phyloP scores from a whole-genome alignment of 92 coral and sea anemone species.

The Paramuricea clavata region DNA sequence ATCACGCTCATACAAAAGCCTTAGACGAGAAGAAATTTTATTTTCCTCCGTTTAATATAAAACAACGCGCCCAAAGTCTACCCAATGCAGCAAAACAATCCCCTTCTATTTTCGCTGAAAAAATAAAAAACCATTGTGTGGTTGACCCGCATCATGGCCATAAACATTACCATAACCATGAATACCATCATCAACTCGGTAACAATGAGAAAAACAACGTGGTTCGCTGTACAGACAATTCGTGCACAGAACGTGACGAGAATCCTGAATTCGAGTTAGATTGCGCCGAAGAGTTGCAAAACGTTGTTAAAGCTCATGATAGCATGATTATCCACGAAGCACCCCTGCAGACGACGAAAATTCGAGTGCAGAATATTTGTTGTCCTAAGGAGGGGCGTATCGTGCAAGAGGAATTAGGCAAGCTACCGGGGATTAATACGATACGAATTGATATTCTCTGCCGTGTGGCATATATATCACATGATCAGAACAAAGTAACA shows the following conservation, averaged over 20 bases:
- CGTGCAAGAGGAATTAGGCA: conserved; percentile 79
- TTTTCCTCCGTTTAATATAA: background rate
- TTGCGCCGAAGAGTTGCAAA: background rate
- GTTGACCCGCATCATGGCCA: background rate
- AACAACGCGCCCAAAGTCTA: background rate
- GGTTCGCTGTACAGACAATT: background rate
- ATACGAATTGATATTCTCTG: conserved; percentile 91
- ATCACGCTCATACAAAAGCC: background rate
- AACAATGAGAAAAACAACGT: background rate
- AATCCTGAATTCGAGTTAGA: background rate
- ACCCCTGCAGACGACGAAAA: conserved; percentile 74
- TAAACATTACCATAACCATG: background rate
- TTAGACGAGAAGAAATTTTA: background rate
- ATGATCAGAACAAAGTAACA: conserved; percentile 85
- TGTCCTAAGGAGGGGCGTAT: conserved; percentile 86
- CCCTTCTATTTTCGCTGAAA: background rate
- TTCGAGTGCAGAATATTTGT: conserved; percentile 93
- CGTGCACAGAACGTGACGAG: background rate
- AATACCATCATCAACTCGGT: background rate
- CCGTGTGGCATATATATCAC: conserved; percentile 86
- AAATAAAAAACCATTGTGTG: background rate
- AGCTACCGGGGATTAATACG: conserved; percentile 74
- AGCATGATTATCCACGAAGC: background rate
- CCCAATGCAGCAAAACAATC: background rate
- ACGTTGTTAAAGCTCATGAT: background rate